Evolutionary conservation across 2,888 invertebrate species (phyloP), one percentile per base, ranked within the genome.

Genomic region (Cheilosia urbana): DNA sequence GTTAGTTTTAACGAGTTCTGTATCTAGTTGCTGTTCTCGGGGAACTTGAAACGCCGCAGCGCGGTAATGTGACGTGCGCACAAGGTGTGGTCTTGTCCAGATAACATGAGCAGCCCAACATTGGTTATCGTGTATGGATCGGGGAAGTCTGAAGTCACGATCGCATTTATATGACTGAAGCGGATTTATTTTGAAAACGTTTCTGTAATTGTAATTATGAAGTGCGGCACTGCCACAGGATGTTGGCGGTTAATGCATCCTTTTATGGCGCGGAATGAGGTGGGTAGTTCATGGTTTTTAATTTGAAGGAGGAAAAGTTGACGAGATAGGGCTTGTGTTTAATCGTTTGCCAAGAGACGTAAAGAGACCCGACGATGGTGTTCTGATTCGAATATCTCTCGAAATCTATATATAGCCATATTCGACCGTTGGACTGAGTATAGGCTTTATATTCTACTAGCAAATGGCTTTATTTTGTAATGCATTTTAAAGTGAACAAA

Each of bases 81-180:
- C 37, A 66, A 83, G 82, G 82, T 83, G 82, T 68, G 82, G 72
- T 72, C 42, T 37, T 68, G 4, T 15, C 5, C 21, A 68, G 60
- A 40, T 53, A 47, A 63, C 60, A 51, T 27, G 40, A 13, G 30
- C 24, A 15, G 30, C 24, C 9, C 30, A 40, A 57, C 69, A 37
- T 73, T 37, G 72, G 27, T n/a, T 72, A 62, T 72, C 72, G 19
- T 27, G 45, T 45, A 27, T 55, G 30, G 34, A 51, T 73, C 63
- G 47, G 15, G 63, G 37, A 40, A 55, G 62, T 11, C 24, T 34
- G 51, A 60, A 65, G 51, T 81, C 69, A 69, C 30, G 51, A 58
- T 47, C 65, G 45, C 57, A 66, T 19, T 63, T 77, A 42, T 53
- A 42, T 49, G 17, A 62, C 51, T 17, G 19, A 68, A 17, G 27